Percentiles rank a stretch among this genome's conserved stretches.
Evolutionary conservation across 1,140 invertebrate genomes (phyloP).

Genomic region (Saccostrea cuccullata): DNA sequence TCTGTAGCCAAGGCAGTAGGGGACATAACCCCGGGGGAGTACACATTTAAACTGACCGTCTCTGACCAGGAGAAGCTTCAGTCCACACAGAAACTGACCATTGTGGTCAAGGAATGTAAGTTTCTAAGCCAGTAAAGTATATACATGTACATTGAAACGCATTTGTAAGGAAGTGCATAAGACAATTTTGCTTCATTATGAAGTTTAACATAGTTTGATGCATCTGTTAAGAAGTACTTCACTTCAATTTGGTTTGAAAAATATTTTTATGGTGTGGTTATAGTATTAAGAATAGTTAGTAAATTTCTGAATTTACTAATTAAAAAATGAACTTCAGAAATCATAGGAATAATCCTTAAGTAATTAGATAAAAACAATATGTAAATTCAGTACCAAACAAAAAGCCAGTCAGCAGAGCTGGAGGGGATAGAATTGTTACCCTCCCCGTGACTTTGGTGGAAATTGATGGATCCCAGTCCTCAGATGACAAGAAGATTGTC

Average conservation of each 20-base stretch:
- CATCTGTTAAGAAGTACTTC: too few species aligned
- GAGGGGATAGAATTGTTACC: constrained; percentile 83
- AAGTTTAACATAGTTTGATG: too few species aligned
- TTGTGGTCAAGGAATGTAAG: constrained; percentile 93
- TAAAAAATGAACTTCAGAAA: too few species aligned
- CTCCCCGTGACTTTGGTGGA: constrained; percentile 87
- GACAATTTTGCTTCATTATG: too few species aligned
- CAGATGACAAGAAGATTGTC: constrained; percentile 91
- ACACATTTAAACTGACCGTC: constrained; percentile 90
- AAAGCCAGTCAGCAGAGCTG: constrained; percentile 91
- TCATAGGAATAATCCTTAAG: too few species aligned
- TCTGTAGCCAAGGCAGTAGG: constrained; percentile 84
- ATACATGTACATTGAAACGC: background rate
- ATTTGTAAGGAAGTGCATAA: too few species aligned
- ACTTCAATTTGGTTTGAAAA: too few species aligned
- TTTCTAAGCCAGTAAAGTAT: background rate
- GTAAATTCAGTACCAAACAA: constrained; percentile 88
- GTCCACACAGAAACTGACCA: constrained; percentile 85
- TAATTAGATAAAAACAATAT: too few species aligned
- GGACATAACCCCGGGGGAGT: constrained; percentile 89
- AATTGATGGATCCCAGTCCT: constrained; percentile 91
- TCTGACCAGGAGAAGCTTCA: constrained; percentile 89
- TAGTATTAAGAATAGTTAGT: too few species aligned
- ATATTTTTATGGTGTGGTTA: too few species aligned
- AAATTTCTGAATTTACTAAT: too few species aligned